These are phyloP conservation scores for Macaria notata DNA, from an alignment of 2,888 invertebrate species.

Conservation along the genomic window DNA sequence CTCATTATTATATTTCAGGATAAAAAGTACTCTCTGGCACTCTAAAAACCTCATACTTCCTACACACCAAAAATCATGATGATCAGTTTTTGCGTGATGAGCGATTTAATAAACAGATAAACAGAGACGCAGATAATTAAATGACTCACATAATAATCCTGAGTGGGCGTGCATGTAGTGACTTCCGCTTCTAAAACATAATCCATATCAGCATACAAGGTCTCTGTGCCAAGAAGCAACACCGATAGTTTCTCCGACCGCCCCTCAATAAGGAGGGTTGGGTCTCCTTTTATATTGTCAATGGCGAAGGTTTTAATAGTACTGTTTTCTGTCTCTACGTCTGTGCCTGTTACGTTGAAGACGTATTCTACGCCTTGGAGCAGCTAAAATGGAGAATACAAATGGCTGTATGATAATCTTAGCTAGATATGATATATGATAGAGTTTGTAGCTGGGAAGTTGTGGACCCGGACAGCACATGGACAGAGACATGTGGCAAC, in stretches of 20 bases:
- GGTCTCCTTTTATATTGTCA: conserved; percentile 51
- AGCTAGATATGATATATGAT: no score
- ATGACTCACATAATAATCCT: conserved; percentile 60
- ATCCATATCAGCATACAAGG: conserved; percentile 47
- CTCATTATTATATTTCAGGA: no score
- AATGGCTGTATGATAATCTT: no score
- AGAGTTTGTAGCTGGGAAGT: no score
- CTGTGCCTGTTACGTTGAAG: conserved; percentile 51
- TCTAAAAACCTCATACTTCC: no score
- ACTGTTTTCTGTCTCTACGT: conserved; percentile 21
- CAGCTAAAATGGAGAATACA: conserved; percentile 42
- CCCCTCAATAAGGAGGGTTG: conserved; percentile 49
- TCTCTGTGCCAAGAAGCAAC: conserved; percentile 51
- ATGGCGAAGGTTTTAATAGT: conserved; percentile 49
- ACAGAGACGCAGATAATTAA: no score
- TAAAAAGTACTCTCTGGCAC: no score
- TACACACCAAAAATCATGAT: no score
- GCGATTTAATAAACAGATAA: no score
- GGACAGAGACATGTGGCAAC: no score
- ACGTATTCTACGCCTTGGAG: conserved; percentile 54
- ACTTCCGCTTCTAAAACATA: conserved; percentile 55
- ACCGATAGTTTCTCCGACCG: conserved; percentile 53
- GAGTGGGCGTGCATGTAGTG: conserved; percentile 53
- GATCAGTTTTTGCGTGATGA: no score
- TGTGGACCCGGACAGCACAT: no score